A percentile compares a stretch with the other conserved stretches of the same genome.
Evolutionary conservation across 2,888 invertebrate genomes (phyloP).

Genomic region (Encarsia formosa): DNA sequence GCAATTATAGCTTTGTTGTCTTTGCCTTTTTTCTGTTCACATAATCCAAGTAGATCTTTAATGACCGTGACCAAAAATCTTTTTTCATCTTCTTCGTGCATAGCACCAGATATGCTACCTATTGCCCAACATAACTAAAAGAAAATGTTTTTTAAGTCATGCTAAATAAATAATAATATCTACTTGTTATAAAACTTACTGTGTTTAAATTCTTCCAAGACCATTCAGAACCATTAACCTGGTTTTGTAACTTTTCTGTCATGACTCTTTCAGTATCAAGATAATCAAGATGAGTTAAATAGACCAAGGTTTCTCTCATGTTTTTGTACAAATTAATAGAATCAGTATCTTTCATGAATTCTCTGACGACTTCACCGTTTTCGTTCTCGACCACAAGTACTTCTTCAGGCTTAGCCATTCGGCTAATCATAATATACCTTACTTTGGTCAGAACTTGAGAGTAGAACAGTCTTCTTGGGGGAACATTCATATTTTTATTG

Average conservation of each 20-base stretch:
- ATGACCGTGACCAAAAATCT: slow-evolving; percentile 98
- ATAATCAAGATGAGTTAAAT: slow-evolving; percentile 97
- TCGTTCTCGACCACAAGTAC: slow-evolving; percentile 99
- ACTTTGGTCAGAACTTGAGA: slow-evolving; percentile 80
- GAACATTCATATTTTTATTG: slow-evolving; percentile 47
- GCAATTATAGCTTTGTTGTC: slow-evolving; percentile 99
- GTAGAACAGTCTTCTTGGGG: slow-evolving; percentile 68
- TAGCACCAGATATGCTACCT: slow-evolving; percentile 97
- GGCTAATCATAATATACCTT: slow-evolving; percentile 95
- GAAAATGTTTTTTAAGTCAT: slow-evolving; percentile 3
- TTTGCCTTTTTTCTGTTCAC: slow-evolving; percentile 97
- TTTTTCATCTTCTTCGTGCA: slow-evolving; percentile 99
- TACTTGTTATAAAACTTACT: slow-evolving; percentile 43
- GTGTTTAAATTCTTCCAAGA: slow-evolving; percentile 99
- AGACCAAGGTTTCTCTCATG: slow-evolving; percentile 97
- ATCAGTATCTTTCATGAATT: slow-evolving; percentile 99
- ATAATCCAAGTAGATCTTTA: slow-evolving; percentile 92
- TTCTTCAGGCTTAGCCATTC: slow-evolving; percentile 99
- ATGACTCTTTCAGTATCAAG: slow-evolving; percentile 97
- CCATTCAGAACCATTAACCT: slow-evolving; percentile 98
- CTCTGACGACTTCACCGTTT: slow-evolving; percentile 97
- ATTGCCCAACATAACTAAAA: slow-evolving; percentile 92
- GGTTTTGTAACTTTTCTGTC: slow-evolving; percentile 97
- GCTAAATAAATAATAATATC: slow-evolving; percentile 1
- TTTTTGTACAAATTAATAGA: slow-evolving; percentile 98